A percentile compares a stretch with the other conserved stretches of the same genome.
These are phyloP conservation scores for Diorhabda carinulata DNA, from an alignment of 1,140 invertebrate species.

Conservation along the genomic window DNA sequence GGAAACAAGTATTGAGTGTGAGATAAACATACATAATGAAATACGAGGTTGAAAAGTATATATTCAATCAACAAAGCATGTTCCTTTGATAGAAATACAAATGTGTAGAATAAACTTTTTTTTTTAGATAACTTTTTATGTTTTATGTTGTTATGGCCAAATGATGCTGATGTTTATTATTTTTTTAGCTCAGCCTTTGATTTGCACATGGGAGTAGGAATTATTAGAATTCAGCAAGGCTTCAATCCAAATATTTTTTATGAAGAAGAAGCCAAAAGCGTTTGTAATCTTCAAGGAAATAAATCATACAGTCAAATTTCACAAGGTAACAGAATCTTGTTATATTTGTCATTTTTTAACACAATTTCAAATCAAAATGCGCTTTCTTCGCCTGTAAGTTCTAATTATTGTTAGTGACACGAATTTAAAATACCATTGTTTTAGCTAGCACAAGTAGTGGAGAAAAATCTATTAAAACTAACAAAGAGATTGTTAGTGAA, in stretches of 20 bases:
- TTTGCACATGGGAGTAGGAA: constrained; percentile 83
- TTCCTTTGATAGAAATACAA: too few species aligned
- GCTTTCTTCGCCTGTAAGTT: background rate
- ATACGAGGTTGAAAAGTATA: too few species aligned
- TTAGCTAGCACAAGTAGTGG: constrained; percentile 61
- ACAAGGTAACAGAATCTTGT: constrained; percentile 50
- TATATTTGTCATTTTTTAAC: too few species aligned
- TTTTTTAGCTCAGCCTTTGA: constrained; percentile 83
- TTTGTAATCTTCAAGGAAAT: constrained; percentile 49
- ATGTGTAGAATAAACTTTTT: too few species aligned
- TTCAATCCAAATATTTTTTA: constrained; percentile 60
- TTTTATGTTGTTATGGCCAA: too few species aligned
- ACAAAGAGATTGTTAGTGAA: constrained; percentile 52
- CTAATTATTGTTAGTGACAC: background rate
- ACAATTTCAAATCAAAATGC: background rate
- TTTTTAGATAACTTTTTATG: too few species aligned
- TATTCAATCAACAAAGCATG: too few species aligned
- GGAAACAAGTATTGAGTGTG: too few species aligned
- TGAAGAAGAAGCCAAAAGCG: constrained; percentile 28
- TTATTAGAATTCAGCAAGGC: constrained; percentile 79
- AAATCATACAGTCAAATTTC: constrained; percentile 63
- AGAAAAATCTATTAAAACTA: constrained; percentile 51
- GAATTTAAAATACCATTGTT: constrained; percentile 5
- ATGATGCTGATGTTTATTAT: too few species aligned
- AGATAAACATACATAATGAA: too few species aligned